Evolutionary conservation across 2,888 invertebrate species (phyloP).

Genomic region (Athalia circularis): DNA sequence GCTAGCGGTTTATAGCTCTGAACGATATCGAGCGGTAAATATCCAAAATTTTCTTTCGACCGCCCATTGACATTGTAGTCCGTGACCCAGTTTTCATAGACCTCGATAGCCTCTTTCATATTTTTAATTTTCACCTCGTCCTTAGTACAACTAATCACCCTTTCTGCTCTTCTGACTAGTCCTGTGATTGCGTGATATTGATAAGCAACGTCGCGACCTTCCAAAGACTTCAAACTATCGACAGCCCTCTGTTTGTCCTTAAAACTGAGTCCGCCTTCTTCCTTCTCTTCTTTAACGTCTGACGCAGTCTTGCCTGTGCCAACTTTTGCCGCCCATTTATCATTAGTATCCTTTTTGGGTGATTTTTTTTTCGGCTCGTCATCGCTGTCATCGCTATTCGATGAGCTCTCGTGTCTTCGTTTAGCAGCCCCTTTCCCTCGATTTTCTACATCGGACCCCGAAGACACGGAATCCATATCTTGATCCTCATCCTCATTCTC

Average conservation of each 20-base stretch:
- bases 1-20: constrained; percentile 77
- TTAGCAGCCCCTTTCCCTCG: constrained; percentile 49
- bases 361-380: constrained; percentile 60
- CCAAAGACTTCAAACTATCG: constrained; percentile 80
- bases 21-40: constrained; percentile 79
- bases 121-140: constrained; percentile 85
- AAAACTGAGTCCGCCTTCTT: constrained; percentile 81
- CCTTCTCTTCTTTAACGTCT: constrained; percentile 70
- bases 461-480: constrained; percentile 60
- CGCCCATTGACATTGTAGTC: constrained; percentile 83
- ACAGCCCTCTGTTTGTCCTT: constrained; percentile 86
- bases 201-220: constrained; percentile 86
- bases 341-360: constrained; percentile 57
- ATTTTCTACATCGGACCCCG: constrained; percentile 16
- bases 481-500: constrained; percentile 71
- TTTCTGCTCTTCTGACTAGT: constrained; percentile 82
- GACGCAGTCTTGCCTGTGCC: no score
- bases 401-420: constrained; percentile 51
- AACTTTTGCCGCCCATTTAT: constrained; percentile 71
- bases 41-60: constrained; percentile 82
- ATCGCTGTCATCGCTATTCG: constrained; percentile 51
- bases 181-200: constrained; percentile 85
- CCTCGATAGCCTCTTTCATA: constrained; percentile 83
- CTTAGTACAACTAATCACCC: constrained; percentile 84
- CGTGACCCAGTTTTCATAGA: constrained; percentile 84